Evolutionary conservation across 2,888 invertebrate genomes (phyloP).

Genomic region (Eupithecia subumbrata): DNA sequence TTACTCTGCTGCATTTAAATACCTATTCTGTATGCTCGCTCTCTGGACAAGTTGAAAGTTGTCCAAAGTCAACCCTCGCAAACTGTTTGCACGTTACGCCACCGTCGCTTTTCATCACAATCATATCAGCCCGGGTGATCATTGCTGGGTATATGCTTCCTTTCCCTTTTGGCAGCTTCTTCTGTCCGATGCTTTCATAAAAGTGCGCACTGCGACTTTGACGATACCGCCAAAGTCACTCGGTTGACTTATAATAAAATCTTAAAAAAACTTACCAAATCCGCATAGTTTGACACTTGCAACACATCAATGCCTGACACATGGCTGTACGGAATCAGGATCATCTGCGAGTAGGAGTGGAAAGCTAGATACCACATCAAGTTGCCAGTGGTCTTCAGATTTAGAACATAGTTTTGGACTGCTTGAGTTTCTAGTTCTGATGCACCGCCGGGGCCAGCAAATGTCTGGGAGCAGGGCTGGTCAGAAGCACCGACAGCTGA

Average conservation of each 20-base stretch:
- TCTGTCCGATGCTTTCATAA: neutral
- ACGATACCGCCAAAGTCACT: neutral
- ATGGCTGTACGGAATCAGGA: conserved; percentile 76
- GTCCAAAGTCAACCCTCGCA: neutral
- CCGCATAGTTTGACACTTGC: conserved; percentile 63
- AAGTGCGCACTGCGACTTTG: neutral
- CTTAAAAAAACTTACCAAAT: conserved; percentile 55
- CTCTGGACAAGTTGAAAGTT: neutral
- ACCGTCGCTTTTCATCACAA: too few relatives aligned
- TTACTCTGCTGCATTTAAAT: neutral
- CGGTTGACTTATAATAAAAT: neutral
- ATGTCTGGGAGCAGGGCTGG: conserved; percentile 76
- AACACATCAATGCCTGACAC: conserved; percentile 54
- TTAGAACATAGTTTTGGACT: conserved; percentile 61
- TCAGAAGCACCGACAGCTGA: conserved; percentile 65
- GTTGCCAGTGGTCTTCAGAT: conserved; percentile 52
- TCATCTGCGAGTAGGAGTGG: conserved; percentile 83
- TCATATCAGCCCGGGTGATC: too few relatives aligned
- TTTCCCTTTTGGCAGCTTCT: neutral
- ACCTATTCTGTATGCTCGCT: neutral
- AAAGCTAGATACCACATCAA: conserved; percentile 78
- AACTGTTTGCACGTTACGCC: neutral
- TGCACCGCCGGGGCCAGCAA: conserved; percentile 74
- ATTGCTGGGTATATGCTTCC: too few relatives aligned
- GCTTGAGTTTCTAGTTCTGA: conserved; percentile 81